A percentile compares a stretch with the other conserved stretches of the same genome.
These are phyloP conservation scores for Platyura marginata DNA, from an alignment of 1,140 invertebrate genomes.

Conservation along the genomic window DNA sequence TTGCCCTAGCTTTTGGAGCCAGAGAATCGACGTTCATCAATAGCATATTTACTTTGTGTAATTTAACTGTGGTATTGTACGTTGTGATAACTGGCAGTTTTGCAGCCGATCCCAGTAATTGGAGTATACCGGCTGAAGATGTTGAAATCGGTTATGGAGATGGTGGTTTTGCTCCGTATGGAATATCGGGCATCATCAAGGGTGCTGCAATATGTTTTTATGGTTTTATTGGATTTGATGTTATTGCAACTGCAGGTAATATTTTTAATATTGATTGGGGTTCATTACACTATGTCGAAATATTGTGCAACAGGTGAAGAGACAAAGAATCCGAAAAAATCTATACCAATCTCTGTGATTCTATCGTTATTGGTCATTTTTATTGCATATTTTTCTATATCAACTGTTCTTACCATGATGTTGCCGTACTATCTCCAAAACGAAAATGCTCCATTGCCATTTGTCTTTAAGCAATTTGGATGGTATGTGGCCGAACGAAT, in stretches of 20 bases:
- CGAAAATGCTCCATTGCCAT: slow-evolving; percentile 46
- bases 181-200: slow-evolving; percentile 53
- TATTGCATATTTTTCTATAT: slow-evolving; percentile 74
- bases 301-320: slow-evolving; percentile 39
- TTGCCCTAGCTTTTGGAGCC: slow-evolving; percentile 51
- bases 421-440: slow-evolving; percentile 73
- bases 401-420: slow-evolving; percentile 72
- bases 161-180: slow-evolving; percentile 71
- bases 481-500: slow-evolving; percentile 52
- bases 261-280: neutral
- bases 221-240: slow-evolving; percentile 81
- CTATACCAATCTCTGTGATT: slow-evolving; percentile 77
- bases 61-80: slow-evolving; percentile 55
- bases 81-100: slow-evolving; percentile 56
- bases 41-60: slow-evolving; percentile 59
- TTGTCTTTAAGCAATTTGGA: slow-evolving; percentile 43
- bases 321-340: slow-evolving; percentile 70
- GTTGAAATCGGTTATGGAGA: slow-evolving; percentile 31
- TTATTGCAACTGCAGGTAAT: slow-evolving; percentile 55
- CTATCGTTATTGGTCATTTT: slow-evolving; percentile 65
- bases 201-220: slow-evolving; percentile 84
- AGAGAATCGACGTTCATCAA: slow-evolving; percentile 65
- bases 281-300: neutral
- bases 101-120: slow-evolving; percentile 42
- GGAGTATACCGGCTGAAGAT: slow-evolving; percentile 38